Evolutionary conservation across 2,888 invertebrate species (phyloP), one percentile per base, ranked within the genome.

Genomic region (Cephus nigrinus): DNA sequence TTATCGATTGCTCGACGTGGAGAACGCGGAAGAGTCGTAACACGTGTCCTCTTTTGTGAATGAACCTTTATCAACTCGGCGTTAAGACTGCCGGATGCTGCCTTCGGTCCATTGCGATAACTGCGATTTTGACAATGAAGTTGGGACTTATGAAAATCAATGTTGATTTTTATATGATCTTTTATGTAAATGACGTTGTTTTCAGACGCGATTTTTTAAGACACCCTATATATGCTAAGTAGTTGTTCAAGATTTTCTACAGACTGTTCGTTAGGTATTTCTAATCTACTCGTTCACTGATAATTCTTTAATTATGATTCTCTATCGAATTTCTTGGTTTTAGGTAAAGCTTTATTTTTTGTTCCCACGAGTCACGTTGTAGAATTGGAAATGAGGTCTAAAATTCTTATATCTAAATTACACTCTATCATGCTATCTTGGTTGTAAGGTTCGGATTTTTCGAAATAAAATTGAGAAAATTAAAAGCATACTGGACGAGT

Each of bases 401-500:
- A 55, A 55, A 23, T 55, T 55, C 23, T 55, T 9, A 23, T 55
- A 55, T 55, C 55, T 55, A 55, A 55, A 55, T 5, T 9, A 55
- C 23, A 9, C 1, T 55, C 23, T 23, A 2, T 55, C 23, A 9
- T 2, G 55, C 55, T 55, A 23, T 55, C 23, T 55, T 23, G 55
- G 23, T 9, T 55, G 9, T 23, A 2, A 55, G 23, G 23, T 76
- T 40, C n/a, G 35, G 11, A 23, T 30, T 68, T 31, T 74, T 23
- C 30, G 12, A 40, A 68, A 23, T n/a, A 9, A 15, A 36, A 32
- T 12, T 15, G 23, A 72, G 4, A 75, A 30, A 33, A 30, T 72
- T 69, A 78, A 74, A 35, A 74, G 69, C 15, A 76, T 76, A 73
- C 69, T 69, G 23, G 40, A 36, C 32, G 55, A 55, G 55, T 23